Percentiles rank a stretch among this genome's conserved stretches.
These are phyloP conservation scores for Emys orbicularis DNA, from an alignment of 2,797 vertebrate species.

Conservation along the genomic window DNA sequence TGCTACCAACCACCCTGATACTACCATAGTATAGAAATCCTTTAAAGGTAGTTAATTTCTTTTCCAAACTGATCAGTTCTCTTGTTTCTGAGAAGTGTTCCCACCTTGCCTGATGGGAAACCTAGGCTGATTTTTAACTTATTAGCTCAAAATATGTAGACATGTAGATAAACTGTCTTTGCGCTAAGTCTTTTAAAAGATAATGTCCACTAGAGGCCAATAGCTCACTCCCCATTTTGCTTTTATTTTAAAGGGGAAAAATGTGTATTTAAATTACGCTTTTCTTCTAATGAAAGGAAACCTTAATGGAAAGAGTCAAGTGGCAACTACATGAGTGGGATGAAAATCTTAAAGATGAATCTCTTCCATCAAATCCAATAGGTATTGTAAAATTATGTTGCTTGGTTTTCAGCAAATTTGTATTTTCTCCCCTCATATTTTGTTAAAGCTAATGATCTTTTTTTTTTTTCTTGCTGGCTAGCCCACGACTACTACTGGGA, in stretches of 20 bases:
- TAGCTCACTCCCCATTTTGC: conserved; percentile 39
- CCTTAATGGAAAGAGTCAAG: conserved; percentile 96
- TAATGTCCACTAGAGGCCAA: conserved; percentile 26
- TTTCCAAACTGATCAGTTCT: neutral
- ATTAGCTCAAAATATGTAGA: rapidly evolving
- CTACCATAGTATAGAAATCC: neutral
- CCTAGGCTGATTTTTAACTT: neutral
- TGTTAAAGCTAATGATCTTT: neutral
- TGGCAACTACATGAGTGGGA: conserved; percentile 97
- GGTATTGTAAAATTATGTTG: conserved; percentile 77
- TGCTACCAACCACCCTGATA: neutral
- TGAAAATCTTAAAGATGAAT: conserved; percentile 97
- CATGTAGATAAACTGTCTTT: neutral
- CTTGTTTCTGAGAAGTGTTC: neutral
- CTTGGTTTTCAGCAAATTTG: neutral
- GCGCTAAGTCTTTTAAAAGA: neutral
- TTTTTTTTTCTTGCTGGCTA: neutral
- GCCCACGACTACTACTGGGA: neutral
- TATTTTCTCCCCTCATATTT: neutral
- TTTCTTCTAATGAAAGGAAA: conserved; percentile 81
- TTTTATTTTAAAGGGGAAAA: conserved; percentile 56
- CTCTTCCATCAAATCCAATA: conserved; percentile 94
- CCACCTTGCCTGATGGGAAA: neutral
- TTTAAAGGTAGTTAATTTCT: neutral
- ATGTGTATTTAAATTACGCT: conserved; percentile 62